Evolutionary conservation across 2,113 vertebrate genomes (phyloP).

Genomic region (Corydoras maculifer): DNA sequence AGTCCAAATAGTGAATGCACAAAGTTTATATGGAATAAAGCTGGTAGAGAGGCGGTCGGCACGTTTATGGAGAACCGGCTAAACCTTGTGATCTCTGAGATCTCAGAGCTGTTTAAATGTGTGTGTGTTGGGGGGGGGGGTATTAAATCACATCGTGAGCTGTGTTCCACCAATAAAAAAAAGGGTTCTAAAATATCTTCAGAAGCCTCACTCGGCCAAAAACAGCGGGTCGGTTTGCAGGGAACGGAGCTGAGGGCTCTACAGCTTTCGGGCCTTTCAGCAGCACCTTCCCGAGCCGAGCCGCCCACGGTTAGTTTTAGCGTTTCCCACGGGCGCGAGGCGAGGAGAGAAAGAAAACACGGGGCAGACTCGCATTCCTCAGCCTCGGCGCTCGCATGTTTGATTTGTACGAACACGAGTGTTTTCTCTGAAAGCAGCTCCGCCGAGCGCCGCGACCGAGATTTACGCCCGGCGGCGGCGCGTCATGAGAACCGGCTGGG

Average conservation of each 20-base stretch:
- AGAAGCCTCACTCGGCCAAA: no score
- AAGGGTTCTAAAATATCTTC: no score
- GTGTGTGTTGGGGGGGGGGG: no score
- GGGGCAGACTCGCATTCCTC: constrained; percentile 22
- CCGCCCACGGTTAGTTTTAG: constrained; percentile 5
- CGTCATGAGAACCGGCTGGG: constrained; percentile 8
- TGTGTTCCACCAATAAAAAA: no score
- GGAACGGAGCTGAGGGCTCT: not conserved
- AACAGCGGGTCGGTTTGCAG: no score
- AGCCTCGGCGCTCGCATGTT: constrained; percentile 27
- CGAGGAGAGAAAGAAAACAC: not conserved
- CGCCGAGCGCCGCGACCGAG: constrained; percentile 8
- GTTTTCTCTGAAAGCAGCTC: constrained; percentile 33
- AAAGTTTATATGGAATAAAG: no score
- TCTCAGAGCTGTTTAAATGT: no score
- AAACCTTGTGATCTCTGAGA: no score
- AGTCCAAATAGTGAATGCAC: no score
- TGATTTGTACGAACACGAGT: constrained; percentile 26
- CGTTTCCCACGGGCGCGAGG: constrained; percentile 11
- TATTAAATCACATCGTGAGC: no score
- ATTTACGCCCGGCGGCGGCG: not conserved
- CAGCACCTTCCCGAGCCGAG: constrained; percentile 8
- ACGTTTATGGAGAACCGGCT: no score
- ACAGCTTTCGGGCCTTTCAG: not conserved
- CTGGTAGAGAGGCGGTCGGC: no score